phyloP scores from a whole-genome alignment of 2,113 vertebrate genomes.

The Xenopus tropicalis region UCB_Xtro_10.0 CM004452.2:34275501-34276000 shows the following conservation, averaged over 20 bases:
- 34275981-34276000: slow-evolving; percentile 11
- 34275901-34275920: not conserved
- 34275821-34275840: too few species aligned
- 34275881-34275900: not conserved
- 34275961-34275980: not conserved
- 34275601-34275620: not conserved
- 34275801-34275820: not conserved
- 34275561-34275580: too few species aligned
- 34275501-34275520: too few species aligned
- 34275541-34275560: too few species aligned
- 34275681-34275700: not conserved
- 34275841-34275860: not conserved
- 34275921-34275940: not conserved
- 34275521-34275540: too few species aligned
- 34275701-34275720: not conserved
- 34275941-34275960: not conserved
- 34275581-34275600: too few species aligned
- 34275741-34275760: not conserved
- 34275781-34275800: not conserved
- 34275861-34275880: not conserved
- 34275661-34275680: too few species aligned
- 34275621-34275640: not conserved
- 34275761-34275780: not conserved
- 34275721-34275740: not conserved
- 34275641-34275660: too few species aligned